Percentiles rank a stretch among this genome's conserved stretches.
phyloP scores from a whole-genome alignment of 2,113 vertebrate genomes.

The Felis catus region DNA sequence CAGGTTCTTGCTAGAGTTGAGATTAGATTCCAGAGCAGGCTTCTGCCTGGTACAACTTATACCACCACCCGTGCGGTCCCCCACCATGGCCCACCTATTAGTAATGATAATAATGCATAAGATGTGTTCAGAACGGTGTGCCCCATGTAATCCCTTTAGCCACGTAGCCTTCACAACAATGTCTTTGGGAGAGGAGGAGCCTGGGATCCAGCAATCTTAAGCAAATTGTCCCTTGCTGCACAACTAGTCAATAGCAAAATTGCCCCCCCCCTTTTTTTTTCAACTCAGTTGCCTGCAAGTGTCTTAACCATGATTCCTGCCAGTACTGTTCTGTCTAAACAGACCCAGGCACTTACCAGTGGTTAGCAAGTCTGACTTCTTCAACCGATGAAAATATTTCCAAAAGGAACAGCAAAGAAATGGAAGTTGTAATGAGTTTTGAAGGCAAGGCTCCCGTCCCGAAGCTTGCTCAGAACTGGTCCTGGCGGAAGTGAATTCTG shows the following conservation, averaged over 20 bases:
- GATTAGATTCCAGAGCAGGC: neutral
- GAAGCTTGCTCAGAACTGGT: fast-evolving
- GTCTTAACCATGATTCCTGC: neutral
- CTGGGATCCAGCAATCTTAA: neutral
- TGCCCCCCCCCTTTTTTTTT: neutral
- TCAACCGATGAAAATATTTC: neutral
- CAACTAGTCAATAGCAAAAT: neutral
- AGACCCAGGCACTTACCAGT: neutral
- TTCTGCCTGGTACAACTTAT: neutral
- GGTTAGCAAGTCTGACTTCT: neutral
- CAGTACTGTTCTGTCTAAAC: neutral
- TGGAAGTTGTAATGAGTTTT: neutral
- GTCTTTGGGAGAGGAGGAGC: neutral
- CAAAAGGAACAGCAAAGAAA: neutral
- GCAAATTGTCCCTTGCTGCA: neutral
- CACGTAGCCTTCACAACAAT: neutral
- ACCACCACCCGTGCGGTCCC: neutral
- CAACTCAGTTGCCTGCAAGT: too few relatives aligned
- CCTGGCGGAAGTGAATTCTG: fast-evolving
- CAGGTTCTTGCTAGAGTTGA: neutral
- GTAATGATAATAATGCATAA: neutral
- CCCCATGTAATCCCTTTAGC: neutral
- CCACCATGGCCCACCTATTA: neutral
- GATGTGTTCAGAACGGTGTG: neutral
- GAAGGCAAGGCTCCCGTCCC: neutral